Base-by-base conservation (phyloP, 2,113 vertebrate genomes). In the Pelodiscus sinensis region DNA sequence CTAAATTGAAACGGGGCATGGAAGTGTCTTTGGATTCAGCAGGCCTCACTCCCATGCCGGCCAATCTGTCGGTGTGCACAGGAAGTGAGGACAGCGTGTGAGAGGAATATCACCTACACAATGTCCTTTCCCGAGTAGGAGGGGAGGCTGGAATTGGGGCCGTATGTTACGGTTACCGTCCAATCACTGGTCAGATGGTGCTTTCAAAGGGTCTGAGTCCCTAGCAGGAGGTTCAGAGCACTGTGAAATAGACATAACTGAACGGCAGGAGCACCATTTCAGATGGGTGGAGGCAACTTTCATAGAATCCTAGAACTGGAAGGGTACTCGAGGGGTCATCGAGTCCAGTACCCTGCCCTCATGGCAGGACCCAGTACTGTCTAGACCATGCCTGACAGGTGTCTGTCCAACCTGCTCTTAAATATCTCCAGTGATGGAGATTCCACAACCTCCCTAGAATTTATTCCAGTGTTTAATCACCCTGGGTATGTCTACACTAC, bases 1-100 rank as follows among this genome's bases (percentile, higher is more conserved):
- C 92, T 96, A 79, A 97, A 97, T 95, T 3, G 0, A 84, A 86
- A 92, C 95, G 95, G 86, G 93, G 89, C 94, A 93, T n/a, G 75
- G 91, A 85, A 95, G 87, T 60, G 27, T 89, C 92, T 90, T 90
- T 85, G 94, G 82, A 78, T 57, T 88, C 90, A 68, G 90, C 31
- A 65, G 91, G 82, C 80, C 86, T 24, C 1, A 0, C 44, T 91
- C 29, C 86, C 81, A 86, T 51, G 9, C 89, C 50, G 87, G 58
- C 71, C 78, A 78, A 82, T 79, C 81, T 97, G 86, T 55, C 94
- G 94, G 90, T 60, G 60, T 84, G 86, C 77, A 57, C 0, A 1
- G 79, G 18, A 16, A 51, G 80, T 82, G 2, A 13, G 21, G 58
- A 65, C 62, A 71, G 65, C 16, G 55, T 62, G 81, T 35, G 82